Conservation (phyloP, 2,113 vertebrate species). For the Neolamprologus sp. region DNA sequence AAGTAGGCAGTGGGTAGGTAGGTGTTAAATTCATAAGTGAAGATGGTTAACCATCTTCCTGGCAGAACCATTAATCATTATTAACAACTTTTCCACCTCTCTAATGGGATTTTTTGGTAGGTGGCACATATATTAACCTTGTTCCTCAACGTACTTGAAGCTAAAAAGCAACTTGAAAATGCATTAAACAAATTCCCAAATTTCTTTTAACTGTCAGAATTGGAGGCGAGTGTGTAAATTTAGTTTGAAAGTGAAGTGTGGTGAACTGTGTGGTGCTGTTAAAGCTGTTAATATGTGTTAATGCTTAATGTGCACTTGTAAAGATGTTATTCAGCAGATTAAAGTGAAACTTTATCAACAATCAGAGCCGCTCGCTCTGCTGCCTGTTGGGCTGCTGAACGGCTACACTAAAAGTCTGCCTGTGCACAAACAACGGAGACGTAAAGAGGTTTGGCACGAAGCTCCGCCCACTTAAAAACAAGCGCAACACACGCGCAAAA, state of each 20-base stretch:
- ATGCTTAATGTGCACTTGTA: conserved; percentile 45
- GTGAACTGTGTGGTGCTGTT: conserved; percentile 19
- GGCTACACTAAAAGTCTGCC: background rate
- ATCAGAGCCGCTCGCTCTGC: background rate
- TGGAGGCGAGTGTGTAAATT: conserved; percentile 33
- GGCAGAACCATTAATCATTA: conserved; percentile 2
- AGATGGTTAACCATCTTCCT: background rate
- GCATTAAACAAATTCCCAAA: conserved; percentile 24
- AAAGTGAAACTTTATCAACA: conserved; percentile 44
- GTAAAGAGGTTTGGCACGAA: background rate
- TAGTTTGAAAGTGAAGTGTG: conserved; percentile 15
- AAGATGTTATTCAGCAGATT: conserved; percentile 25
- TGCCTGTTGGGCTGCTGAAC: background rate
- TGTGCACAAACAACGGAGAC: background rate
- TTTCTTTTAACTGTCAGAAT: conserved; percentile 27
- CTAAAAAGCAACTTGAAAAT: conserved; percentile 18
- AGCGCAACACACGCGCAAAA: background rate
- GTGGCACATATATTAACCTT: conserved; percentile 32
- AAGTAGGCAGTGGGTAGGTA: background rate
- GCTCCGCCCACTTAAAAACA: background rate
- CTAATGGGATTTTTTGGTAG: conserved; percentile 38
- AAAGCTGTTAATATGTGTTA: conserved; percentile 50
- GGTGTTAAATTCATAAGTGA: conserved; percentile 18
- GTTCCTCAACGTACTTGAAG: background rate
- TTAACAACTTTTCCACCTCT: conserved; percentile 24